Conservation (phyloP, 1,140 invertebrate species). For the Pantala flavescens region DNA sequence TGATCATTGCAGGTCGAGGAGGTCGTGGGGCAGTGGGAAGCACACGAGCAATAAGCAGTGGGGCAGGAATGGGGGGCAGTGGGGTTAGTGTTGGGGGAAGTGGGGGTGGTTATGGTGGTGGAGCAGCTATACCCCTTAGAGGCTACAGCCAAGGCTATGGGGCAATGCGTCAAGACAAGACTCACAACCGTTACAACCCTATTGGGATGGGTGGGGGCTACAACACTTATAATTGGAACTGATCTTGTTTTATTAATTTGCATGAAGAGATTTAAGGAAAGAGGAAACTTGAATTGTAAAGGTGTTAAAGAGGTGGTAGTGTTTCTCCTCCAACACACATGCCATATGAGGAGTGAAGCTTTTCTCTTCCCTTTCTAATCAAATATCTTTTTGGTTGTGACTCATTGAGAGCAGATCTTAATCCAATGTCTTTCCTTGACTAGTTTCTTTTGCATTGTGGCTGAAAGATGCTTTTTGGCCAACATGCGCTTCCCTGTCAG, state of each 20-base stretch:
- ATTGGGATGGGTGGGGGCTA: slow-evolving; percentile 27
- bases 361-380: not conserved
- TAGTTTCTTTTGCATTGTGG: not conserved
- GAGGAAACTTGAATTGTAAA: not conserved
- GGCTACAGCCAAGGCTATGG: slow-evolving; percentile 16
- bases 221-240: slow-evolving; percentile 27
- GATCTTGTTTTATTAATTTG: not conserved
- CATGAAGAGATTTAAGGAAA: not conserved
- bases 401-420: not conserved
- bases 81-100: slow-evolving; percentile 15
- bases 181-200: slow-evolving; percentile 25
- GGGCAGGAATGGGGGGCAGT: slow-evolving; percentile 15
- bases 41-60: slow-evolving; percentile 13
- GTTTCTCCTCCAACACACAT: not conserved
- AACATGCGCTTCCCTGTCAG: too few species aligned
- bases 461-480: not conserved
- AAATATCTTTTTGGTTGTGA: not conserved
- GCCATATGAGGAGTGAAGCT: not conserved
- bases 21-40: slow-evolving; percentile 12
- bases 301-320: not conserved
- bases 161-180: slow-evolving; percentile 23
- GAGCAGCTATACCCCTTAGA: not conserved
- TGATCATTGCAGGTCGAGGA: not conserved
- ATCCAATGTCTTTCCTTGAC: not conserved
- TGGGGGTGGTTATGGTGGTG: slow-evolving; percentile 17